A percentile compares a stretch with the other conserved stretches of the same genome.
phyloP scores from a whole-genome alignment of 1,140 invertebrate genomes.

The Drosophila neocordata region DNA sequence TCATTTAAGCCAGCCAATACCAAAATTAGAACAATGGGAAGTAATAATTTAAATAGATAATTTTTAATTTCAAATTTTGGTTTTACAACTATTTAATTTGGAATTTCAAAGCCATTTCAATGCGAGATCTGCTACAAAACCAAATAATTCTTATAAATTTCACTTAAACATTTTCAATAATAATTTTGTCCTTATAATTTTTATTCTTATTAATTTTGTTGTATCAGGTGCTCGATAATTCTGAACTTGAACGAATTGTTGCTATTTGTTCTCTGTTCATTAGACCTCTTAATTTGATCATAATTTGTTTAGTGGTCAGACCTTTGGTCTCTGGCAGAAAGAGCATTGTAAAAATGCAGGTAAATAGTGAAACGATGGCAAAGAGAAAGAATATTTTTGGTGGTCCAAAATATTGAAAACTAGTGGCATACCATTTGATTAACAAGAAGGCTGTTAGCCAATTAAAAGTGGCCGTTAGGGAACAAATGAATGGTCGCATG shows the following conservation, averaged over 20 bases:
- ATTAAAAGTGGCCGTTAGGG: neutral
- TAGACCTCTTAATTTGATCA: neutral
- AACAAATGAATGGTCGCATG: constrained; percentile 10
- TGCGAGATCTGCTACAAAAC: too few species aligned
- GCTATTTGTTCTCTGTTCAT: neutral
- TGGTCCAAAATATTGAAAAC: neutral
- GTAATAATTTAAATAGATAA: neutral
- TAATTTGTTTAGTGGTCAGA: neutral
- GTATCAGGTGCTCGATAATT: constrained; percentile 1
- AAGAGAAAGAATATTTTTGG: constrained; percentile 23
- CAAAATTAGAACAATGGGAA: too few species aligned
- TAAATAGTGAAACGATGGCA: constrained; percentile 5
- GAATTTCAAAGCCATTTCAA: too few species aligned
- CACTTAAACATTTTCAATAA: too few species aligned
- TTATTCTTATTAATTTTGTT: too few species aligned
- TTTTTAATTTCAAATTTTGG: too few species aligned
- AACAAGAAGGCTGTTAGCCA: constrained; percentile 24
- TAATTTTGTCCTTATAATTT: too few species aligned
- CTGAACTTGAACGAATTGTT: neutral
- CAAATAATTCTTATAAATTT: too few species aligned
- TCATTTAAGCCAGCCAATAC: too few species aligned
- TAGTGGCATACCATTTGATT: constrained; percentile 22
- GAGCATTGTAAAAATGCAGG: constrained; percentile 7
- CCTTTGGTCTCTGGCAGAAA: constrained; percentile 42
- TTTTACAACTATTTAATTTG: too few species aligned